phyloP scores from a whole-genome alignment of 2,113 vertebrate genomes.

The Hirundichthys speculiger region DNA sequence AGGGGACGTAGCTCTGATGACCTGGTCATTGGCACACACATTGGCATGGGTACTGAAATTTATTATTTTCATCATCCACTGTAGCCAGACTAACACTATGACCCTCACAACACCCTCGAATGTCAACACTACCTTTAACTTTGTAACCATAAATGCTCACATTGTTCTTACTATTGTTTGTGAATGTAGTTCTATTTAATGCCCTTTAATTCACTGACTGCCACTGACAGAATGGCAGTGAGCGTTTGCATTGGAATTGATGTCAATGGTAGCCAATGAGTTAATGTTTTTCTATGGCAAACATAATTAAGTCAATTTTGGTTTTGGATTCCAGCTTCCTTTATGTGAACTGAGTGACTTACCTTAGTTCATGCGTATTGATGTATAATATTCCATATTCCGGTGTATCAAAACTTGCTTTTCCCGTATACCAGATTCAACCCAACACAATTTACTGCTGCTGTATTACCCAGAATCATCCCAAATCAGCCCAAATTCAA shows the following conservation, averaged over 20 bases:
- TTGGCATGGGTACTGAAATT: conserved; percentile 77
- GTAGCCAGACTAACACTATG: not conserved
- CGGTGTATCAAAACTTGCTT: too few species aligned
- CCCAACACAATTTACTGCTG: too few species aligned
- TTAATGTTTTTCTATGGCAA: not conserved
- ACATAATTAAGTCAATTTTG: not conserved
- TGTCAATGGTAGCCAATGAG: too few species aligned
- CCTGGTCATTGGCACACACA: conserved; percentile 83
- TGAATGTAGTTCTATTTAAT: not conserved
- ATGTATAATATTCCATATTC: too few species aligned
- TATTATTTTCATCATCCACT: conserved; percentile 16
- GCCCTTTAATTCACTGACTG: too few species aligned
- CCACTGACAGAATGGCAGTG: too few species aligned
- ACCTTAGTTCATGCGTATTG: too few species aligned
- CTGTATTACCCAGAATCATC: too few species aligned
- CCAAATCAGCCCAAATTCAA: too few species aligned
- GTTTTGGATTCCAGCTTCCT: not conserved
- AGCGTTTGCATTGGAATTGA: too few species aligned
- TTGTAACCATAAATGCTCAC: not conserved
- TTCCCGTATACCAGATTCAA: too few species aligned
- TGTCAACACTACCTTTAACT: not conserved
- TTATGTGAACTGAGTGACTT: too few species aligned
- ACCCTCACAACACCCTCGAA: conserved; percentile 1
- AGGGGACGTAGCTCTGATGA: conserved; percentile 85
- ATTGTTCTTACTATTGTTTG: conserved; percentile 11